phyloP scores from a whole-genome alignment of 2,888 invertebrate species.

The Parnassius orleans region DNA sequence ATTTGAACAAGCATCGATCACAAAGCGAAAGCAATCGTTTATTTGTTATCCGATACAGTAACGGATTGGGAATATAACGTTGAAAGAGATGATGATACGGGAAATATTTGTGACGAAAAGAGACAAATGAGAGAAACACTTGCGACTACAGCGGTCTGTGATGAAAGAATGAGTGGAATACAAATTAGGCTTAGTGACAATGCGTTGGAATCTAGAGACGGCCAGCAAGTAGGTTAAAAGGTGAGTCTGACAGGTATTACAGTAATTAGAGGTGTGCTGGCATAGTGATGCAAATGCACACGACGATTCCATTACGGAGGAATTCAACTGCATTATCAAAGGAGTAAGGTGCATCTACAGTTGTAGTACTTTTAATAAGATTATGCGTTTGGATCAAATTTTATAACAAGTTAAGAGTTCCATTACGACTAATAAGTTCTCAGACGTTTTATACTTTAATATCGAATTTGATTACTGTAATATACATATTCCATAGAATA shows the following conservation, averaged over 20 bases:
- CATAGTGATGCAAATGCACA: conserved; percentile 60
- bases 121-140: conserved; percentile 60
- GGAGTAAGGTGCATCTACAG: background rate
- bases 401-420: too few relatives aligned
- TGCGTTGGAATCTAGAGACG: conserved; percentile 66
- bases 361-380: background rate
- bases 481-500: too few relatives aligned
- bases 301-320: conserved; percentile 41
- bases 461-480: too few relatives aligned
- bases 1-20: conserved; percentile 60
- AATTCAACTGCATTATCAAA: conserved; percentile 21
- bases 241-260: conserved; percentile 69
- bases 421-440: too few relatives aligned
- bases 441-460: too few relatives aligned
- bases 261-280: conserved; percentile 66
- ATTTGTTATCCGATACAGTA: conserved; percentile 52
- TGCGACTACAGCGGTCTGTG: conserved; percentile 64
- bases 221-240: conserved; percentile 75
- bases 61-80: conserved; percentile 59
- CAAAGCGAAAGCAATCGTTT: conserved; percentile 52
- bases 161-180: conserved; percentile 58
- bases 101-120: conserved; percentile 40
- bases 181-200: conserved; percentile 66
- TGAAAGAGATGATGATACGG: conserved; percentile 49
- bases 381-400: too few relatives aligned